Base-by-base conservation (phyloP, 2,113 vertebrate genomes). In the Psophia crepitans region DNA sequence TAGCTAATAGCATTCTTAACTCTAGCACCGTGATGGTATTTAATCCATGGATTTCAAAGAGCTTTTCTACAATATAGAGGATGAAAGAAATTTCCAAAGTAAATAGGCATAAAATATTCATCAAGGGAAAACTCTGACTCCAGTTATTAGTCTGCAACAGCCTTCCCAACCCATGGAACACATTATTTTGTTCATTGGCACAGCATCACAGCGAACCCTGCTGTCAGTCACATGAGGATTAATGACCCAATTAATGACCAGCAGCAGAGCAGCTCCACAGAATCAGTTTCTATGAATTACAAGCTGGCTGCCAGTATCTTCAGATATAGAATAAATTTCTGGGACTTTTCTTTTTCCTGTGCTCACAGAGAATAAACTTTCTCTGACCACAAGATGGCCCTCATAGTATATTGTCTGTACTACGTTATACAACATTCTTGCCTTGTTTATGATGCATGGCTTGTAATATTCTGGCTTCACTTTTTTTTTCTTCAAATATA, bases 321-420 rank as follows among this genome's bases (percentile, higher is more conserved):
- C 49, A 33, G 14, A 9, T n/a, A 22, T 2, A 77, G 48, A 10
- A 75, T 28, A 82, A 8, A 33, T 18, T 53, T 57, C 35, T n/a
- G 49, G 24, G 6, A 56, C 57, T 54, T 26, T 48, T 61, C 14
- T 56, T 65, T 84, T 69, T 1, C 3, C 15, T 53, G 0, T 7
- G 3, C 24, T 89, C 13, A 33, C 41, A 49, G 44, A 90, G 63
- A 54, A 68, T 37, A 90, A 90, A 86, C 92, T 82, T 89, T 58
- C 77, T 87, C 28, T 92, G 81, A 74, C 97, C 97, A 97, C 97
- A 96, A 96, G 97, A 88, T 97, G 97, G 97, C 95, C 77, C 97
- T 92, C 96, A 43, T 26, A 57, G 96, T 58, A 96, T 92, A 54
- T 48, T 80, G 7, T 94, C 90, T 81, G 84, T 27, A 51, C 53